A percentile compares a stretch with the other conserved stretches of the same genome.
Conservation (phyloP, 2,888 invertebrate species). For the Dilophus febrilis region DNA sequence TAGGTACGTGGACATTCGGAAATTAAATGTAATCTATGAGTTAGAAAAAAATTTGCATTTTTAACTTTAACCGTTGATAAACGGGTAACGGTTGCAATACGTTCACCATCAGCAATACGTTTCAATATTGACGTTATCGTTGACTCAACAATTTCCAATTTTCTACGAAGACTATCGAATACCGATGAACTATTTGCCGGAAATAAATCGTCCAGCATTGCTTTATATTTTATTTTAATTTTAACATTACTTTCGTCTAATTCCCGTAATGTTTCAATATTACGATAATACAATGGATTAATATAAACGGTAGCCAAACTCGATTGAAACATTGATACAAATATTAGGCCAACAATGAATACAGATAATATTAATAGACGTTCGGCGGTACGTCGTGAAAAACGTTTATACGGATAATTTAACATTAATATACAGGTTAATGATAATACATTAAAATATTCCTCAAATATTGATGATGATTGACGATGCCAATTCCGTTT, state of each 20-base stretch:
- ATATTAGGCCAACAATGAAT: slow-evolving; percentile 27
- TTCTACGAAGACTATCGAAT: slow-evolving; percentile 19
- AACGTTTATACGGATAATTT: slow-evolving; percentile 20
- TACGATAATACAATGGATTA: slow-evolving; percentile 25
- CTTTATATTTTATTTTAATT: slow-evolving; percentile 26
- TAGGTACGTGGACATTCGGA: slow-evolving; percentile 28
- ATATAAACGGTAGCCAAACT: slow-evolving; percentile 28
- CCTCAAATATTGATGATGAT: too few species aligned
- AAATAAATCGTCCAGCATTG: slow-evolving; percentile 28
- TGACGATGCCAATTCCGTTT: too few species aligned
- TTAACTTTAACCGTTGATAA: slow-evolving; percentile 19
- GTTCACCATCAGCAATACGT: slow-evolving; percentile 14
- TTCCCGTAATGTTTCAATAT: slow-evolving; percentile 25
- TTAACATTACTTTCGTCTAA: slow-evolving; percentile 20
- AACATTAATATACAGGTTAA: slow-evolving; percentile 25
- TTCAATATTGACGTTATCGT: slow-evolving; percentile 15
- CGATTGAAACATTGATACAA: slow-evolving; percentile 29
- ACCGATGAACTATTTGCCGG: slow-evolving; percentile 20
- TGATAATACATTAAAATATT: too few species aligned
- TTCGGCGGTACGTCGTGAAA: slow-evolving; percentile 25
- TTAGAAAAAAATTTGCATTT: slow-evolving; percentile 20
- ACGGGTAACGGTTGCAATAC: slow-evolving; percentile 22
- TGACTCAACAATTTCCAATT: slow-evolving; percentile 14
- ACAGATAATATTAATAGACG: slow-evolving; percentile 25
- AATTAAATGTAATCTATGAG: slow-evolving; percentile 22